These are phyloP conservation scores for Corapipo altera DNA, from an alignment of 2,113 vertebrate genomes.

Conservation along the genomic window DNA sequence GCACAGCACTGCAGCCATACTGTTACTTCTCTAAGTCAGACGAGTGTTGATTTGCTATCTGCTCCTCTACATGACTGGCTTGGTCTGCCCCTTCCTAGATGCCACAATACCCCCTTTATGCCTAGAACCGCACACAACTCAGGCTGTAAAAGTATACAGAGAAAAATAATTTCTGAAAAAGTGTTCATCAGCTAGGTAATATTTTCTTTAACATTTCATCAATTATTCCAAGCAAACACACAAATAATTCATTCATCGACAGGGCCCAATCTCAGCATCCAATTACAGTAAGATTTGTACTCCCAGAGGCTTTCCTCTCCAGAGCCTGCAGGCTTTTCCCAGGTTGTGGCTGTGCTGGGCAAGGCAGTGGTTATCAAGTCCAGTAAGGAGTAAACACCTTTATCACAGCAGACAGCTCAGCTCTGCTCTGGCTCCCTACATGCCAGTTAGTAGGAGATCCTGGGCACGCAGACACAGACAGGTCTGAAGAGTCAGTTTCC, in stretches of 20 bases:
- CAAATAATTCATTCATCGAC: background rate
- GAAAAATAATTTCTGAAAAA: background rate
- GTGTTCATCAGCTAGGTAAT: background rate
- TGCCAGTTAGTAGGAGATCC: background rate
- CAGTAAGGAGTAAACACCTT: background rate
- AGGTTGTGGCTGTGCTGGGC: background rate
- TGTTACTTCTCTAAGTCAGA: background rate
- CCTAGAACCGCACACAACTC: background rate
- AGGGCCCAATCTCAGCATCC: background rate
- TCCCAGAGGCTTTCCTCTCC: background rate
- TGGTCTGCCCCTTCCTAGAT: background rate
- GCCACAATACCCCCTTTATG: rapidly evolving
- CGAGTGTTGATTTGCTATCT: background rate
- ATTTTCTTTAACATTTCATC: background rate
- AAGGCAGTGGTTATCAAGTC: background rate
- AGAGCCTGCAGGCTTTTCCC: background rate
- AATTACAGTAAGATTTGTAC: background rate
- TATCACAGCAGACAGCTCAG: background rate
- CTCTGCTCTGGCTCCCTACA: background rate
- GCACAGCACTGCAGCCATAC: background rate
- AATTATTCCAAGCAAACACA: slow-evolving; percentile 6
- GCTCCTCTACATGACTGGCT: background rate
- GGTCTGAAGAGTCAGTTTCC: background rate
- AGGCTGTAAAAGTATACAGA: background rate
- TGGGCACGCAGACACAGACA: background rate